phyloP scores from a whole-genome alignment of 2,113 vertebrate species.

The Caranx ignobilis region DNA sequence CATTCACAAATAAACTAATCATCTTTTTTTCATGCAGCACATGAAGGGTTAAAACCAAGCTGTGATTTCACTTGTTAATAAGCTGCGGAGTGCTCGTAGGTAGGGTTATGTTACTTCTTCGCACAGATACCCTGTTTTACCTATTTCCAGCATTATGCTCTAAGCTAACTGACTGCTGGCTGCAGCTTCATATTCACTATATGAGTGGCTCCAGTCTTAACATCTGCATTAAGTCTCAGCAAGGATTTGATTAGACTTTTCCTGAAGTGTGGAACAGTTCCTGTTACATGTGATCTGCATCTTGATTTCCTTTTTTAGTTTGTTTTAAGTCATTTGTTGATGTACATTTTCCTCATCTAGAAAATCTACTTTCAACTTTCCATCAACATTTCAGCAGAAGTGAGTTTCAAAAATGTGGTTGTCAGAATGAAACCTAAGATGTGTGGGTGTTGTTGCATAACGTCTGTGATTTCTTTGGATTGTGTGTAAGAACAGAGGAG shows the following conservation, averaged over 20 bases:
- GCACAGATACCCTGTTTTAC: background rate
- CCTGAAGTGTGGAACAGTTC: background rate
- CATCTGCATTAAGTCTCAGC: background rate
- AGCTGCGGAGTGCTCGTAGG: background rate
- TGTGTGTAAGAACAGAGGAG: constrained; percentile 22
- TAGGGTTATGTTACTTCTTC: background rate
- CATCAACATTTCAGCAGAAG: constrained; percentile 38
- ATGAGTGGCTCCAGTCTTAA: background rate
- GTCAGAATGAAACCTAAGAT: constrained; percentile 49
- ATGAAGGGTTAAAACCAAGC: background rate
- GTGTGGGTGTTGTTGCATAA: constrained; percentile 70
- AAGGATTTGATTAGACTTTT: background rate
- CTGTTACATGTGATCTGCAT: background rate
- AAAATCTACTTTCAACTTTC: constrained; percentile 30
- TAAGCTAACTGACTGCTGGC: background rate
- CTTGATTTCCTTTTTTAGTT: background rate
- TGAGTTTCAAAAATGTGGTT: constrained; percentile 21
- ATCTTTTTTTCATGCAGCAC: background rate
- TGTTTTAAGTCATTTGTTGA: constrained; percentile 1
- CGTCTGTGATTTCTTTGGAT: constrained; percentile 58
- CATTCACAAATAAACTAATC: background rate
- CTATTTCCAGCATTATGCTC: background rate
- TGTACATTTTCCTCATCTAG: background rate
- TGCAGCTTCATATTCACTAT: no score
- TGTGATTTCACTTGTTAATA: background rate